Base-by-base conservation (phyloP, 2,113 vertebrate genomes). In the Oceanites oceanicus region DNA sequence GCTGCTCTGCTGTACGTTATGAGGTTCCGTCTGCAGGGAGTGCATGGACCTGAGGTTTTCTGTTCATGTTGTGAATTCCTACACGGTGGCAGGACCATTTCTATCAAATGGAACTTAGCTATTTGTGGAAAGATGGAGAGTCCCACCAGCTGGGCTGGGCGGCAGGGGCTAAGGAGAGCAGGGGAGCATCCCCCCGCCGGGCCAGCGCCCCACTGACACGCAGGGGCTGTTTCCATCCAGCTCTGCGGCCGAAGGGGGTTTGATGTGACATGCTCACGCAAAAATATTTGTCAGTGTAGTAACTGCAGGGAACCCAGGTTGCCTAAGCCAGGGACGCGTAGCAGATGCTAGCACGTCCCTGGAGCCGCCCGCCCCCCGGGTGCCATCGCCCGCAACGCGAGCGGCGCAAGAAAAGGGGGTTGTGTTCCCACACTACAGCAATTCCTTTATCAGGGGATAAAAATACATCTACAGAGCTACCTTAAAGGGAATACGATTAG, bases 281-380 rank as follows among this genome's bases (percentile, higher is more conserved):
- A 20, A 5, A 18, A 5, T 7, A 3, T 5, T 30, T 7, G 16
- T 19, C 42, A 4, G 3, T 5, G 29, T 2, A 5, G 29, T 15
- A 9, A 14, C 27, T 6, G 0, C 0, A 4, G 25, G 38, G 30
- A 27, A 1, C 25, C 10, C 17, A 6, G 32, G 13, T 9, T 7
- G 5, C 18, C n/a, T 6, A 2, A 9, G 1, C 10, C 18, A 4
- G 85, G 56, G 22, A 7, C 1, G 3, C 0, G 3, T 59, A 3
- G 8, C 45, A 8, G 26, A 1, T 7, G 22, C 61, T 16, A 9
- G 16, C 0, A 0, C 1, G 1, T 3, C n/a, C n/a, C 76, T 22
- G 68, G 38, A 23, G 63, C 85, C 17, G 58, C n/a, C 63, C 11
- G 4, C 16, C 32, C 1, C 45, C 3, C 0, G 8, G 66, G 2